A percentile compares a stretch with the other conserved stretches of the same genome.
Evolutionary conservation across 2,888 invertebrate genomes (phyloP).

Genomic region (Yponomeuta cagnagella): DNA sequence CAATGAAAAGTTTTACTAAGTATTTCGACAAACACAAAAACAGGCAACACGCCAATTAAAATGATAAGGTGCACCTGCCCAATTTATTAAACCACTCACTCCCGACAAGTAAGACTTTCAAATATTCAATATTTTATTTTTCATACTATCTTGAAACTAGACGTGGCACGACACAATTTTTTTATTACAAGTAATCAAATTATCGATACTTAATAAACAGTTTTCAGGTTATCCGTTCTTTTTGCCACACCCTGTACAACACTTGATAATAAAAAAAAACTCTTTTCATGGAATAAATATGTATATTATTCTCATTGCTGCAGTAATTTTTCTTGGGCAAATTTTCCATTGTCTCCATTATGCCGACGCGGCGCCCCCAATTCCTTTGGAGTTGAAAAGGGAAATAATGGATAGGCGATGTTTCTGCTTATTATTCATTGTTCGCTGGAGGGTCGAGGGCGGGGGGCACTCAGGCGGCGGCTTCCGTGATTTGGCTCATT

Average conservation of each 20-base stretch:
- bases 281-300: not conserved
- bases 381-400: slow-evolving; percentile 58
- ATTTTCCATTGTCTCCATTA: slow-evolving; percentile 60
- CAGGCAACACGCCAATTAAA: not conserved
- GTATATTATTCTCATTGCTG: slow-evolving; percentile 11
- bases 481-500: slow-evolving; percentile 64
- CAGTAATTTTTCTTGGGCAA: slow-evolving; percentile 50
- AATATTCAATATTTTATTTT: too few species aligned
- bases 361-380: slow-evolving; percentile 49
- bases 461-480: slow-evolving; percentile 38
- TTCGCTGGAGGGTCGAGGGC: slow-evolving; percentile 34
- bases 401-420: slow-evolving; percentile 66
- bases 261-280: not conserved
- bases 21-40: not conserved
- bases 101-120: too few species aligned
- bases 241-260: too few species aligned
- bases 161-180: too few species aligned
- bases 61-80: not conserved
- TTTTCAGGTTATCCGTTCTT: too few species aligned
- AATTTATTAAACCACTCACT: not conserved
- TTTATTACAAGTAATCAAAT: too few species aligned
- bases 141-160: too few species aligned
- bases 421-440: slow-evolving; percentile 70
- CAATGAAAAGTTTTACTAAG: not conserved
- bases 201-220: too few species aligned